Evolutionary conservation across 2,113 vertebrate species (phyloP), one percentile per base, ranked within the genome.

Genomic region (Acrocephalus kingi): DNA sequence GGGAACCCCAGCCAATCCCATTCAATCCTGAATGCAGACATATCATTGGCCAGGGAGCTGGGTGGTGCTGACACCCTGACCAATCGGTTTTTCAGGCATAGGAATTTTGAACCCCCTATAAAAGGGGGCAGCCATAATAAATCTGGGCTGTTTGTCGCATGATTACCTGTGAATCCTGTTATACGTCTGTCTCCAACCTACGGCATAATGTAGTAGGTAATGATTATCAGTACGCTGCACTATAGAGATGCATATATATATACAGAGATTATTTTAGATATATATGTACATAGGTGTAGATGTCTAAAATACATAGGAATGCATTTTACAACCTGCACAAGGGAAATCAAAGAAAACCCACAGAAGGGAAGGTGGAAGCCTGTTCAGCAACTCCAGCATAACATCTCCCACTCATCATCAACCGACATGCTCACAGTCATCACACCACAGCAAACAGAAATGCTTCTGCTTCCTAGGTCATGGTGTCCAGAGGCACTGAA

Each of bases 391-490:
- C 17, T 86, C 55, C 59, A 35, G 31, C 2, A 0, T 31, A 28
- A 19, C 20, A 30, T 31, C 43, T 80, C 55, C 63, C 7, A 28
- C 22, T 43, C 15, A 15, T 83, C 54, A 54, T 27, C 25, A 16
- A 56, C 25, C 46, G 37, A 10, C 0, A 0, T 8, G 7, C 15
- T 61, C 25, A 37, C 7, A 10, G 30, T 51, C 24, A 11, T 33
- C 5, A 8, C 6, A 19, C 15, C 46, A 66, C 24, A 46, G 18
- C 13, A 30, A 35, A 37, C 18, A 71, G 68, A 77, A 94, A 46
- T 1, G 6, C 7, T 23, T 17, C 16, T 72, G 9, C 14, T 46
- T 16, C 35, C 28, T 12, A 19, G 43, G 14, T 15, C 19, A 19
- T 28, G 15, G 31, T 59, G 55, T 76, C 46, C 20, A 10, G 3